These are phyloP conservation scores for Diachasmimorpha longicaudata DNA, from an alignment of 1,140 invertebrate genomes.

Conservation along the genomic window DNA sequence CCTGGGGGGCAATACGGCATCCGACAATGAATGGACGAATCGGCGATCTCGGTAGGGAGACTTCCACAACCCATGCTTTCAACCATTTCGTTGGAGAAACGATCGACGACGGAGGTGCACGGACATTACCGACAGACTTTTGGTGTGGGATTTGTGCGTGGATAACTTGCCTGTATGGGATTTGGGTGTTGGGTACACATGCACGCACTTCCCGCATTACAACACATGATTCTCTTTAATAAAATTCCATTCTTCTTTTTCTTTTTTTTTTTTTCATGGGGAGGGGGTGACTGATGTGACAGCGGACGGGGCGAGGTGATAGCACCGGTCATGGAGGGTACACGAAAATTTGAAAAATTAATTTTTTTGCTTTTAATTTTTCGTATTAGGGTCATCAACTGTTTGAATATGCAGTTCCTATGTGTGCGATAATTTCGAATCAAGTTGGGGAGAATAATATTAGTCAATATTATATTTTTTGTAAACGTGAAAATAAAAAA, in stretches of 20 bases:
- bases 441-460: too few species aligned
- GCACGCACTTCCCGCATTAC: constrained; percentile 26
- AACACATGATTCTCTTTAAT: constrained; percentile 22
- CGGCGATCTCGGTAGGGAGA: neutral
- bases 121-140: neutral
- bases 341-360: too few species aligned
- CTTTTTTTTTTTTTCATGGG: neutral
- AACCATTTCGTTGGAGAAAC: neutral
- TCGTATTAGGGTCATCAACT: too few species aligned
- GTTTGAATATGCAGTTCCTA: too few species aligned
- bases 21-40: neutral
- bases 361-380: too few species aligned
- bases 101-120: neutral
- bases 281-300: neutral
- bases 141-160: neutral
- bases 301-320: too few species aligned
- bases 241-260: constrained; percentile 25
- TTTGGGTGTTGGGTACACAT: neutral
- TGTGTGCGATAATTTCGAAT: too few species aligned
- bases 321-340: too few species aligned
- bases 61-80: neutral
- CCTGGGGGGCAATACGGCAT: neutral
- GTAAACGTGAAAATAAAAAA: too few species aligned
- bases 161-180: neutral
- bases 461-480: too few species aligned